Percentiles rank a stretch among this genome's conserved stretches.
These are phyloP conservation scores for Nemurella pictetii DNA, from an alignment of 2,888 invertebrate species.

Conservation along the genomic window DNA sequence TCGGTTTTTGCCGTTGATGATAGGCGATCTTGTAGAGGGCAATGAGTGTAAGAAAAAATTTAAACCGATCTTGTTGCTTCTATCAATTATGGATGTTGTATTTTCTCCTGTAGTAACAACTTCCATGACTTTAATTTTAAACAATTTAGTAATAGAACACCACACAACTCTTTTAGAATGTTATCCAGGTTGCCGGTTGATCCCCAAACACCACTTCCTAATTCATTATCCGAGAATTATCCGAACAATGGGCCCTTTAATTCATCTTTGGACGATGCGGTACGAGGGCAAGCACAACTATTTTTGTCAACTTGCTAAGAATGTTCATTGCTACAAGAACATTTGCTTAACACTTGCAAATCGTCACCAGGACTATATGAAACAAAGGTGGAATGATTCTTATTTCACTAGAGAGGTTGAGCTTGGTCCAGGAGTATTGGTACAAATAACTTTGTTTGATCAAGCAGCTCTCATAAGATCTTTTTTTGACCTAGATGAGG, in stretches of 20 bases:
- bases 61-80: conserved; percentile 35
- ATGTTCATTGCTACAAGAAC: conserved; percentile 38
- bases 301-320: conserved; percentile 36
- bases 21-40: conserved; percentile 31
- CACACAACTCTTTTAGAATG: neutral
- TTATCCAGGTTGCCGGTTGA: conserved; percentile 8
- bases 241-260: conserved; percentile 35
- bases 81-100: conserved; percentile 40
- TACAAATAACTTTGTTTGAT: neutral
- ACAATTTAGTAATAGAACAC: neutral
- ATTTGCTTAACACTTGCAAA: conserved; percentile 32
- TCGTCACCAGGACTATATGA: conserved; percentile 37
- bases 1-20: conserved; percentile 35
- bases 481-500: neutral
- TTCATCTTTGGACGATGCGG: conserved; percentile 37
- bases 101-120: conserved; percentile 36
- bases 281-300: conserved; percentile 38
- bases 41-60: conserved; percentile 29
- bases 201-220: conserved; percentile 40
- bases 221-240: conserved; percentile 38
- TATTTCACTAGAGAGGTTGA: neutral
- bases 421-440: neutral
- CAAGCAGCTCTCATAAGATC: neutral
- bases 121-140: conserved; percentile 32
- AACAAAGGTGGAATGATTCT: conserved; percentile 26